A percentile compares a stretch with the other conserved stretches of the same genome.
Conservation (phyloP, 2,113 vertebrate genomes). For the Paralichthys olivaceus region DNA sequence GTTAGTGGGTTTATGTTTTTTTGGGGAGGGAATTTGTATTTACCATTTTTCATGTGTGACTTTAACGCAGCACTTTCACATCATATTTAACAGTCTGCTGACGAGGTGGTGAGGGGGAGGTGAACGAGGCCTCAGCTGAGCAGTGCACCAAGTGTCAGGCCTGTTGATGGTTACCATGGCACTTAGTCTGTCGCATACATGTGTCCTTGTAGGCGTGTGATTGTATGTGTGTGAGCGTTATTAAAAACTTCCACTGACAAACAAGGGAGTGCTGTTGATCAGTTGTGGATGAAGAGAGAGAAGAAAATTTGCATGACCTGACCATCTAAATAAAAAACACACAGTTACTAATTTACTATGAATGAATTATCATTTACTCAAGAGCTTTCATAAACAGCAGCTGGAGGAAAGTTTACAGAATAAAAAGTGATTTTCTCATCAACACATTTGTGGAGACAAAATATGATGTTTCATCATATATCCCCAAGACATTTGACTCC, state of each 20-base stretch:
- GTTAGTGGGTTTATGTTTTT: background rate
- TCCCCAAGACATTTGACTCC: too few relatives aligned
- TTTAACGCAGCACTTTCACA: background rate
- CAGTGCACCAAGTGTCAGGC: constrained; percentile 58
- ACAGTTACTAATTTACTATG: too few relatives aligned
- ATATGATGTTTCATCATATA: too few relatives aligned
- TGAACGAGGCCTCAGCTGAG: constrained; percentile 68
- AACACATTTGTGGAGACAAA: too few relatives aligned
- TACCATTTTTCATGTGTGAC: background rate
- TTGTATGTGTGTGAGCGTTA: background rate
- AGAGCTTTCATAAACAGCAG: too few relatives aligned
- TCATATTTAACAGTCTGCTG: constrained; percentile 46
- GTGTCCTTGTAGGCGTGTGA: constrained; percentile 30
- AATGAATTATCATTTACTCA: background rate
- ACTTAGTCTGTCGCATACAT: constrained; percentile 53
- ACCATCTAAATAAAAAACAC: background rate
- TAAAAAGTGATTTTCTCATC: too few relatives aligned
- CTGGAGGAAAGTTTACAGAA: too few relatives aligned
- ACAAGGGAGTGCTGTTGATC: background rate
- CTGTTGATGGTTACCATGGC: constrained; percentile 77
- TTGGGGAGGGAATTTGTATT: background rate
- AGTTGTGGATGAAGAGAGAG: background rate
- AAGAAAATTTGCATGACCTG: background rate
- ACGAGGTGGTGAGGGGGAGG: constrained; percentile 55
- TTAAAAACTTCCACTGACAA: background rate